Conservation (phyloP, 2,888 invertebrate genomes). For the Drosophila lutescens region DNA sequence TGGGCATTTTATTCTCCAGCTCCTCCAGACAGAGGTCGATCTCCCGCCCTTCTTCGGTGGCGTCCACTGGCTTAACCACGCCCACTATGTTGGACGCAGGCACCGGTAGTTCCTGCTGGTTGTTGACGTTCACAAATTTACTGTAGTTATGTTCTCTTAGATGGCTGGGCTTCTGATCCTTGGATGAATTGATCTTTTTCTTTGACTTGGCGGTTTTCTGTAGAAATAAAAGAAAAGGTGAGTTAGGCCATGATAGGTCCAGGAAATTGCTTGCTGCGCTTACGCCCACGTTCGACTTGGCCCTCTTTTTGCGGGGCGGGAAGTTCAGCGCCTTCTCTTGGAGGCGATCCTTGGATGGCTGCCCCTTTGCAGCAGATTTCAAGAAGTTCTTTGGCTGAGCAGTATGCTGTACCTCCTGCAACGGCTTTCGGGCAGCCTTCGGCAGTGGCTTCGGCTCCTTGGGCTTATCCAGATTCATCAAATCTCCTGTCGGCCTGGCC, state of each 20-base stretch:
- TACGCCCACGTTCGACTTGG: slow-evolving; percentile 17
- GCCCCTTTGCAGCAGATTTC: background rate
- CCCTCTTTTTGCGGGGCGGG: background rate
- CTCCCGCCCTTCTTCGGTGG: background rate
- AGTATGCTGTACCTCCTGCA: background rate
- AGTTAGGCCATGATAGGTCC: slow-evolving; percentile 38
- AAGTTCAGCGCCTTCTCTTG: background rate
- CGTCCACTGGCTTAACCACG: background rate
- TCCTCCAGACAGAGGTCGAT: slow-evolving; percentile 18
- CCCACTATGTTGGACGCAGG: background rate
- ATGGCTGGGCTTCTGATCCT: background rate
- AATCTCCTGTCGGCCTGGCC: background rate
- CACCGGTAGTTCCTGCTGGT: no score
- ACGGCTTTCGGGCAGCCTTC: background rate
- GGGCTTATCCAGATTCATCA: no score
- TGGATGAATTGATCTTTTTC: background rate
- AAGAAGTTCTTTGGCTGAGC: background rate
- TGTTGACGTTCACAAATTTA: background rate
- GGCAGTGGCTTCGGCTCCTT: background rate
- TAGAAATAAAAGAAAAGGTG: slow-evolving; percentile 19
- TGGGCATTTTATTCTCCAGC: slow-evolving; percentile 17
- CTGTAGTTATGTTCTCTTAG: background rate
- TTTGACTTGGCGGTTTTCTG: slow-evolving; percentile 11
- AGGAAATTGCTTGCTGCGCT: slow-evolving; percentile 30
- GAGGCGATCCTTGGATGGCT: background rate